Evolutionary conservation across 2,888 invertebrate genomes (phyloP).

Genomic region (Auanema sp.): DNA sequence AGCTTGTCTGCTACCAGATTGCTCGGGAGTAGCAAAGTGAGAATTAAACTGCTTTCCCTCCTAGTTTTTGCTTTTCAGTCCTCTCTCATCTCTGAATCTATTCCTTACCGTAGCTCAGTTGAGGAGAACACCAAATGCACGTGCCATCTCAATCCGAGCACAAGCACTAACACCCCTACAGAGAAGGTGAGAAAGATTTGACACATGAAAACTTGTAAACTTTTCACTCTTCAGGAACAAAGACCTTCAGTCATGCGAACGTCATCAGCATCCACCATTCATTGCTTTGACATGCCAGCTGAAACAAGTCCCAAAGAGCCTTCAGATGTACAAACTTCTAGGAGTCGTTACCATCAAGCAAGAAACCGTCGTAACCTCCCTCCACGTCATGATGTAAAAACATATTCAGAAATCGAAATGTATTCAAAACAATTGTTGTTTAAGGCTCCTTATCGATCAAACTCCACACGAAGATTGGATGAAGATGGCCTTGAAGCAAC

Average conservation of each 20-base stretch:
- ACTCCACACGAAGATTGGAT: constrained; percentile 26
- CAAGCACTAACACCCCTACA: constrained; percentile 8
- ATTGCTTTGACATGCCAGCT: constrained; percentile 18
- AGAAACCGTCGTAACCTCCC: constrained; percentile 40
- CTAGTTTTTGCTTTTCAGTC: neutral
- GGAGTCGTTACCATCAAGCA: constrained; percentile 46
- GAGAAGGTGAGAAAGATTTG: constrained; percentile 5
- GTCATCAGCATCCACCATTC: constrained; percentile 43
- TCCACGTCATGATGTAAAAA: constrained; percentile 33
- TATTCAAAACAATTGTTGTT: constrained; percentile 6
- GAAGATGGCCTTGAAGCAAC: constrained; percentile 37
- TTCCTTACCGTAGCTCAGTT: constrained; percentile 13
- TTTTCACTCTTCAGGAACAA: constrained; percentile 17
- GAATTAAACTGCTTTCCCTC: neutral
- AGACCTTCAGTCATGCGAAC: constrained; percentile 34
- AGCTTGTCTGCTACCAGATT: constrained; percentile 40
- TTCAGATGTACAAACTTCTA: constrained; percentile 27
- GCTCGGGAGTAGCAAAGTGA: constrained; percentile 29
- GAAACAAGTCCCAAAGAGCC: constrained; percentile 6
- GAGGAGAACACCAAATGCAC: constrained; percentile 37
- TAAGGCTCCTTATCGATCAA: constrained; percentile 24
- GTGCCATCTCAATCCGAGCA: constrained; percentile 28
- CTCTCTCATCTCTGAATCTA: constrained; percentile 23
- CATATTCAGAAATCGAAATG: constrained; percentile 1
- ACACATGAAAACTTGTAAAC: too few relatives aligned